Evolutionary conservation across 1,140 invertebrate species (phyloP).

Genomic region (Rhyacophila brunnea): DNA sequence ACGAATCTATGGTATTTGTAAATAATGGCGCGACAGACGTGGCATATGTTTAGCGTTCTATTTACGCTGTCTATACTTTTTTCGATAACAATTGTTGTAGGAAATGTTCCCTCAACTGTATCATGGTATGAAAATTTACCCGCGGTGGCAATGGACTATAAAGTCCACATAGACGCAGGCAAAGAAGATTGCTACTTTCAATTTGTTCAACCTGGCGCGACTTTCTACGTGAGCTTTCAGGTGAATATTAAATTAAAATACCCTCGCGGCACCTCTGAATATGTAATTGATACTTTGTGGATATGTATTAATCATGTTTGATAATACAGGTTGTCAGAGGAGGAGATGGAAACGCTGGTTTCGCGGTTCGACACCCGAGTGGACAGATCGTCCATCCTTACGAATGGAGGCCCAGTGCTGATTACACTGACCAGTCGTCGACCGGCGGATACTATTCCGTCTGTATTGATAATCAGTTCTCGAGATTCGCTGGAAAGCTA

Average conservation of each 20-base stretch:
- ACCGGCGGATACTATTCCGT: slow-evolving; percentile 87
- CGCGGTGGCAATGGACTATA: slow-evolving; percentile 92
- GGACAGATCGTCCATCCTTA: slow-evolving; percentile 85
- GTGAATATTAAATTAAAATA: slow-evolving; percentile 50
- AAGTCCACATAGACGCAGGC: slow-evolving; percentile 88
- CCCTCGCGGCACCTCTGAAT: too few relatives aligned
- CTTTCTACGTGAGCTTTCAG: slow-evolving; percentile 91
- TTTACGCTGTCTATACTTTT: slow-evolving; percentile 17
- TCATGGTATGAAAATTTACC: slow-evolving; percentile 81
- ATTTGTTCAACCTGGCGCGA: slow-evolving; percentile 87
- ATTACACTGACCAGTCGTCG: slow-evolving; percentile 81
- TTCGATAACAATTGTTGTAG: slow-evolving; percentile 17
- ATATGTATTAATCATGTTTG: too few relatives aligned
- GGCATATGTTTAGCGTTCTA: slow-evolving; percentile 35
- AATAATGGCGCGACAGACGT: slow-evolving; percentile 29
- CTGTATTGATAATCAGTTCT: slow-evolving; percentile 94
- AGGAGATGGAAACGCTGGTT: slow-evolving; percentile 89
- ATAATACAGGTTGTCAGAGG: slow-evolving; percentile 73
- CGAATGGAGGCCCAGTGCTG: slow-evolving; percentile 81
- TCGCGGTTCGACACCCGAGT: slow-evolving; percentile 83
- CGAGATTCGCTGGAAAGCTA: slow-evolving; percentile 86
- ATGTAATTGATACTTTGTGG: too few relatives aligned
- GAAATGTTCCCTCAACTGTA: slow-evolving; percentile 12
- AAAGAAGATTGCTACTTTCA: slow-evolving; percentile 95
- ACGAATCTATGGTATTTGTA: slow-evolving; percentile 6